Conservation (phyloP, 2,888 invertebrate species). For the Microplitis manilae region DNA sequence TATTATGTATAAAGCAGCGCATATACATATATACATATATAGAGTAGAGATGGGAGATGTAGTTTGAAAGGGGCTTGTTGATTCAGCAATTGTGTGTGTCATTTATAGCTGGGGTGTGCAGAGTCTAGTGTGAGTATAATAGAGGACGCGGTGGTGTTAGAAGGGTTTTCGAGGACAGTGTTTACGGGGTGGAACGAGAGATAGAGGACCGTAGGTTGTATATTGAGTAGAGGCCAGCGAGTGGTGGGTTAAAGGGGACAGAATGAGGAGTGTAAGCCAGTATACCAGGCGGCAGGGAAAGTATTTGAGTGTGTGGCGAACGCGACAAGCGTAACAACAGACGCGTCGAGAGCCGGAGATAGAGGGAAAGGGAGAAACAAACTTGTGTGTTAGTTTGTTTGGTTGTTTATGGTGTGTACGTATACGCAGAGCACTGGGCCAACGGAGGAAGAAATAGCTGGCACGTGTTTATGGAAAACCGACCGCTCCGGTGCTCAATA, state of each 20-base stretch:
- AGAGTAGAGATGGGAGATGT: neutral
- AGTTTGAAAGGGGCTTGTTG: slow-evolving; percentile 15
- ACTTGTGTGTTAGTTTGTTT: neutral
- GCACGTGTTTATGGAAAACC: neutral
- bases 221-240: slow-evolving; percentile 5
- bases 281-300: neutral
- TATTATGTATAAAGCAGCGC: too few relatives aligned
- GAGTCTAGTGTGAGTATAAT: neutral
- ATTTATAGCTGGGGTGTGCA: neutral
- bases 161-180: slow-evolving; percentile 12
- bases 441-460: neutral
- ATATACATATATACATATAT: too few relatives aligned
- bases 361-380: neutral
- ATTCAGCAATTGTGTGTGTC: slow-evolving; percentile 28
- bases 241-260: neutral
- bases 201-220: neutral
- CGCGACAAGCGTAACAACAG: slow-evolving; percentile 34
- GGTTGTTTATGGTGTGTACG: neutral
- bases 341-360: slow-evolving; percentile 28
- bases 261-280: neutral
- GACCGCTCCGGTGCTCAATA: neutral
- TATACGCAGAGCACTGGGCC: neutral
- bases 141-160: neutral
- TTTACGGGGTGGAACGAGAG: slow-evolving; percentile 25
- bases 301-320: slow-evolving; percentile 20